These are phyloP conservation scores for Nephrotoma flavescens DNA, from an alignment of 2,888 invertebrate genomes.

Conservation along the genomic window DNA sequence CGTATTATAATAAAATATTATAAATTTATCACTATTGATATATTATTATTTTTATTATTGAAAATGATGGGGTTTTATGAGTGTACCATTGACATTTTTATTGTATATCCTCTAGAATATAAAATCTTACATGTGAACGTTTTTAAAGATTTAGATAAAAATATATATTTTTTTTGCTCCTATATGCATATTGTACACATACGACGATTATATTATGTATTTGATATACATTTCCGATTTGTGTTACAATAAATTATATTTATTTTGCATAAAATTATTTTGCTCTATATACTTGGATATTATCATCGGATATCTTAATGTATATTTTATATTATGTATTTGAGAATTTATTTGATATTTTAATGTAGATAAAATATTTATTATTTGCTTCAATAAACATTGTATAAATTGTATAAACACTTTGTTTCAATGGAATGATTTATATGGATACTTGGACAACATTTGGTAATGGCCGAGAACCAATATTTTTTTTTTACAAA, in stretches of 20 bases:
- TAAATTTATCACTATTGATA: not conserved
- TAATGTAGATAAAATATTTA: not conserved
- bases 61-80: not conserved
- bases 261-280: not conserved
- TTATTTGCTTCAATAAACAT: not conserved
- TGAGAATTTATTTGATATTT: not conserved
- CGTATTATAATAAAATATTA: not conserved
- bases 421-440: not conserved
- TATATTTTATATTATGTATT: not conserved
- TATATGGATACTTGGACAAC: no score
- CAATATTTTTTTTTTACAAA: no score
- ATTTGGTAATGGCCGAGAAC: no score
- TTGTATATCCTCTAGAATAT: not conserved
- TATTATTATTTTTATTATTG: not conserved
- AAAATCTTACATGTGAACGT: not conserved
- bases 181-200: no score
- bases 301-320: not conserved
- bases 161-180: not conserved
- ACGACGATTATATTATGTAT: not conserved
- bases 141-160: not conserved
- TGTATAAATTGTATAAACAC: not conserved
- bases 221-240: not conserved
- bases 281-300: not conserved
- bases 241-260: not conserved
- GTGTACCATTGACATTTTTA: not conserved